Conservation (phyloP, 2,797 vertebrate genomes). For the Morelia viridis region DNA sequence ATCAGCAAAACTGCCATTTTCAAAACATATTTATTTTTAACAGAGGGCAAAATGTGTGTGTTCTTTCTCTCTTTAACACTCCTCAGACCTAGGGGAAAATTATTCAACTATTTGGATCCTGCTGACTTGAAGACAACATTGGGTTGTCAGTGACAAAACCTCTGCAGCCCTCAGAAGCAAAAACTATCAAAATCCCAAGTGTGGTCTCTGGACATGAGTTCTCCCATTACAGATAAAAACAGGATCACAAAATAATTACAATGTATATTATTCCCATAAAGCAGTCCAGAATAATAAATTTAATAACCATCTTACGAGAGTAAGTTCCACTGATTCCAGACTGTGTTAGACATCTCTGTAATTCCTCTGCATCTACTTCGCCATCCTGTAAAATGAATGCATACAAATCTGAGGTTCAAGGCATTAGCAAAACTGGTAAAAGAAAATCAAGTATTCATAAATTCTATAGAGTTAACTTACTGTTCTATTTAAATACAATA, state of each 20-base stretch:
- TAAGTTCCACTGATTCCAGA: slow-evolving; percentile 84
- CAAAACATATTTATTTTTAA: background rate
- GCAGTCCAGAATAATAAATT: background rate
- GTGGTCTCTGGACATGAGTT: background rate
- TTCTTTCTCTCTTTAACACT: background rate
- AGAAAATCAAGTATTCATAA: background rate
- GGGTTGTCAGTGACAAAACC: background rate
- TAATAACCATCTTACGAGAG: slow-evolving; percentile 75
- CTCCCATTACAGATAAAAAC: background rate
- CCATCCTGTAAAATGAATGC: slow-evolving; percentile 76
- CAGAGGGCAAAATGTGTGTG: background rate
- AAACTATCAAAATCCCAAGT: background rate
- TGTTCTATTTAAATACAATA: background rate
- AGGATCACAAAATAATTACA: background rate
- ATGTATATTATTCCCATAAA: background rate
- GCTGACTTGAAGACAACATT: background rate
- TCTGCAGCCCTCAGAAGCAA: background rate
- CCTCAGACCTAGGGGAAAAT: background rate
- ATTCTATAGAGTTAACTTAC: background rate
- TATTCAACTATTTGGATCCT: background rate
- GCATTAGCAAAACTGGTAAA: background rate
- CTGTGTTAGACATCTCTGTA: slow-evolving; percentile 87
- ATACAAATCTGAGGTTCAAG: slow-evolving; percentile 15
- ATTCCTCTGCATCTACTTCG: slow-evolving; percentile 86
- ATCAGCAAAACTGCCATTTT: background rate